Percentiles rank a stretch among this genome's conserved stretches.
phyloP scores from a whole-genome alignment of 2,797 vertebrate species.

The Sebastes goodei region DNA sequence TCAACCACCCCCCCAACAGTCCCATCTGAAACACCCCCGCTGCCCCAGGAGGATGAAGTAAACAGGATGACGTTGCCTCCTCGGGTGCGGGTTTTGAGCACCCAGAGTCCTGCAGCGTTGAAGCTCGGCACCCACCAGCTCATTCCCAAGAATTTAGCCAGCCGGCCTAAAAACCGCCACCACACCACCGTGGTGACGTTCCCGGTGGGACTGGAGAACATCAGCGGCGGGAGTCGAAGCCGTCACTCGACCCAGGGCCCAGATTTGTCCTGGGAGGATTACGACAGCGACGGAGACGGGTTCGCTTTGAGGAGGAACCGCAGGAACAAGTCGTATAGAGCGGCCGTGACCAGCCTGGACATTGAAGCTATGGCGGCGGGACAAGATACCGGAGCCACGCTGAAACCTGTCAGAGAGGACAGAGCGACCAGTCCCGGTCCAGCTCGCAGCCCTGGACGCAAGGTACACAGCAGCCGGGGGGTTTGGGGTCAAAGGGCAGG shows the following conservation, averaged over 20 bases:
- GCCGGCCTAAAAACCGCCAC: constrained; percentile 82
- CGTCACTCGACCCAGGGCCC: constrained; percentile 59
- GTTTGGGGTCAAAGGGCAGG: not conserved
- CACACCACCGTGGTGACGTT: constrained; percentile 86
- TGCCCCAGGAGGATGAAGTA: not conserved
- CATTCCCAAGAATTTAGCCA: constrained; percentile 89
- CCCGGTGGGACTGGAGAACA: constrained; percentile 72
- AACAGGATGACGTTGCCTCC: constrained; percentile 10
- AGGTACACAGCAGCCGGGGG: constrained; percentile 54
- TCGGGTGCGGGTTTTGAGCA: constrained; percentile 85
- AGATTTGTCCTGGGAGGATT: constrained; percentile 81
- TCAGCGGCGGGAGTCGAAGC: constrained; percentile 19
- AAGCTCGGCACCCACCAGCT: constrained; percentile 90
- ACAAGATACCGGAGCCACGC: not conserved
- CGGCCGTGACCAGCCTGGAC: constrained; percentile 84
- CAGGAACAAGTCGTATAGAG: constrained; percentile 92
- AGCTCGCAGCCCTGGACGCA: constrained; percentile 52
- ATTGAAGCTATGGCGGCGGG: constrained; percentile 5
- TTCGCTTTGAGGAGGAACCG: constrained; percentile 85
- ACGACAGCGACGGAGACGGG: constrained; percentile 81
- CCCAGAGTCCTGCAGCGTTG: constrained; percentile 82
- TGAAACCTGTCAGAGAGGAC: constrained; percentile 80
- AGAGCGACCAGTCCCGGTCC: constrained; percentile 51
- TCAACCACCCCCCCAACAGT: constrained; percentile 10
- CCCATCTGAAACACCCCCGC: not conserved